Percentiles rank a stretch among this genome's conserved stretches.
These are phyloP conservation scores for Folsomia candida DNA, from an alignment of 2,888 invertebrate species.

Conservation along the genomic window DNA sequence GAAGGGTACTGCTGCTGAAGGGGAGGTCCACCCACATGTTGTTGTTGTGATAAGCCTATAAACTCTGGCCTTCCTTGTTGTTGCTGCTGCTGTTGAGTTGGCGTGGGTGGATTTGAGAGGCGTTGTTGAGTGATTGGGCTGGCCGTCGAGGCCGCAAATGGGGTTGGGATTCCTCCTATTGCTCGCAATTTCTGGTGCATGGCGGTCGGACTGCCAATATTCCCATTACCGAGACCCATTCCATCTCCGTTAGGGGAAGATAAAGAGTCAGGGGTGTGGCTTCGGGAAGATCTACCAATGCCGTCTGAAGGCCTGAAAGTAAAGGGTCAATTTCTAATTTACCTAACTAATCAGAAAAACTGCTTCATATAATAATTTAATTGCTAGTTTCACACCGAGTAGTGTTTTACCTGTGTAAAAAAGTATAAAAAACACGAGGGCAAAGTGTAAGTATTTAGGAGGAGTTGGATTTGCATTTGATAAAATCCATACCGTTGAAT, in stretches of 20 bases:
- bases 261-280: conserved; percentile 61
- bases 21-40: conserved; percentile 22
- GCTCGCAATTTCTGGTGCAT: conserved; percentile 89
- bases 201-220: conserved; percentile 72
- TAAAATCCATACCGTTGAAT: too few species aligned
- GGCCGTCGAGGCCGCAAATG: conserved; percentile 72
- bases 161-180: conserved; percentile 78
- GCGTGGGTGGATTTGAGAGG: conserved; percentile 90
- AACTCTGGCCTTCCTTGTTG: conserved; percentile 78
- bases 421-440: too few species aligned
- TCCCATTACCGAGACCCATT: conserved; percentile 35
- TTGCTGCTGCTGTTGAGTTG: too few species aligned
- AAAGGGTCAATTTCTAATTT: neutral
- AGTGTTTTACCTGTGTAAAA: too few species aligned
- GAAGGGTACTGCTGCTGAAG: too few species aligned
- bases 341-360: neutral
- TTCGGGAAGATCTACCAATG: conserved; percentile 57
- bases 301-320: conserved; percentile 57
- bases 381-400: too few species aligned
- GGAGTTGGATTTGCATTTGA: too few species aligned
- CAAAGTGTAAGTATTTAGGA: too few species aligned
- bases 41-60: conserved; percentile 65
- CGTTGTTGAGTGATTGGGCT: conserved; percentile 56
- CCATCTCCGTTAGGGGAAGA: conserved; percentile 55
- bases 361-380: neutral